These are phyloP conservation scores for Drosophila bocki DNA, from an alignment of 1,140 invertebrate genomes.

Conservation along the genomic window DNA sequence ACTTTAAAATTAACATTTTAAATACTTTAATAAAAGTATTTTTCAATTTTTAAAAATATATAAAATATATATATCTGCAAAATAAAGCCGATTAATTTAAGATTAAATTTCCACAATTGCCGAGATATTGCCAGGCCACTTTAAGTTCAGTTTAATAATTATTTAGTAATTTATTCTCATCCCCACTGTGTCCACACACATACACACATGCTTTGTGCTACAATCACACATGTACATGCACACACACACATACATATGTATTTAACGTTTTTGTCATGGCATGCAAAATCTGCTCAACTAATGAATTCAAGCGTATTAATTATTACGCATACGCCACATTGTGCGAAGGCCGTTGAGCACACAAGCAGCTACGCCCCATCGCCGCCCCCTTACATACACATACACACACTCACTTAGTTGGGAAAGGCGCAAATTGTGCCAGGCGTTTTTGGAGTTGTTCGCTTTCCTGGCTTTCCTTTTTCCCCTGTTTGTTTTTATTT, in stretches of 20 bases:
- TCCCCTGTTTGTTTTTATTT: constrained; percentile 26
- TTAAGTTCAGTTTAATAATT: constrained; percentile 54
- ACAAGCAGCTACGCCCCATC: constrained; percentile 29
- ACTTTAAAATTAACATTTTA: background rate
- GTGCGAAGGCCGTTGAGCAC: constrained; percentile 73
- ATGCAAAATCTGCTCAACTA: constrained; percentile 82
- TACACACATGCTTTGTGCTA: background rate
- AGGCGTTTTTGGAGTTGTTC: constrained; percentile 54
- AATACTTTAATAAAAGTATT: background rate
- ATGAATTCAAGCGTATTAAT: constrained; percentile 84
- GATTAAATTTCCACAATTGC: background rate
- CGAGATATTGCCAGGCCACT: background rate
- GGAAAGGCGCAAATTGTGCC: constrained; percentile 73
- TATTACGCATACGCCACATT: constrained; percentile 82
- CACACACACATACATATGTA: constrained; percentile 8
- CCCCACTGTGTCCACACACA: too few relatives aligned
- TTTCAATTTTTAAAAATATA: too few relatives aligned
- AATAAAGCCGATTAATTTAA: background rate
- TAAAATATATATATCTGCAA: too few relatives aligned
- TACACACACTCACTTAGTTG: constrained; percentile 11
- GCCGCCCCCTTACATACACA: constrained; percentile 8
- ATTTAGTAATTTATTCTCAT: constrained; percentile 41
- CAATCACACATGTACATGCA: constrained; percentile 9
- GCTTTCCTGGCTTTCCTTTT: constrained; percentile 15
- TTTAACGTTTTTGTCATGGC: constrained; percentile 59